A percentile compares a stretch with the other conserved stretches of the same genome.
These are phyloP conservation scores for Danio jaintianensis DNA, from an alignment of 2,797 vertebrate genomes.

Conservation along the genomic window DNA sequence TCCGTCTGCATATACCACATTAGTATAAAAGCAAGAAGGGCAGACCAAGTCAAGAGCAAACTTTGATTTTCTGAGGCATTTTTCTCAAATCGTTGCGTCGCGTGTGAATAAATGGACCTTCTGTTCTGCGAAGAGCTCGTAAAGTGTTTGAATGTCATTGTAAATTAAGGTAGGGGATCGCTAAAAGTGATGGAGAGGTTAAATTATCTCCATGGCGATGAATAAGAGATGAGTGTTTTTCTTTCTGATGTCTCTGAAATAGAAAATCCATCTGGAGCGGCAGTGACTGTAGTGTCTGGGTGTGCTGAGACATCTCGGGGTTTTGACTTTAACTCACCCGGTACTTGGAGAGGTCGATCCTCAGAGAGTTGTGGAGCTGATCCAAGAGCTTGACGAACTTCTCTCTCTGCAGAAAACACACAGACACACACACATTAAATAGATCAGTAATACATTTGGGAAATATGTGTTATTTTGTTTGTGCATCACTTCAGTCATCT, in stretches of 20 bases:
- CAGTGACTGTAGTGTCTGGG: not conserved
- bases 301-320: not conserved
- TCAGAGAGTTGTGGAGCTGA: conserved; percentile 96
- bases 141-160: conserved; percentile 7
- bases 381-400: conserved; percentile 98
- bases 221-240: conserved; percentile 28
- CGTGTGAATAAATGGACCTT: not conserved
- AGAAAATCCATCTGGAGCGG: conserved; percentile 2
- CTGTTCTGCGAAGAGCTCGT: not conserved
- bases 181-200: conserved; percentile 34
- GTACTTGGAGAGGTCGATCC: conserved; percentile 98
- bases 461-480: too few species aligned
- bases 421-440: not conserved
- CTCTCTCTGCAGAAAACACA: conserved; percentile 86
- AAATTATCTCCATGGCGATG: conserved; percentile 26
- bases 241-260: conserved; percentile 17
- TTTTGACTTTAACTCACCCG: conserved; percentile 82
- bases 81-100: conserved; percentile 2
- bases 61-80: conserved; percentile 1
- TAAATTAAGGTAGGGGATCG: conserved; percentile 22
- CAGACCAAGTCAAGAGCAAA: not conserved
- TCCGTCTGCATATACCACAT: not conserved
- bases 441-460: not conserved
- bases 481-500: too few species aligned
- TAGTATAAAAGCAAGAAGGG: conserved; percentile 14